phyloP scores from a whole-genome alignment of 2,888 invertebrate genomes.

The Octodonta nipae region DNA sequence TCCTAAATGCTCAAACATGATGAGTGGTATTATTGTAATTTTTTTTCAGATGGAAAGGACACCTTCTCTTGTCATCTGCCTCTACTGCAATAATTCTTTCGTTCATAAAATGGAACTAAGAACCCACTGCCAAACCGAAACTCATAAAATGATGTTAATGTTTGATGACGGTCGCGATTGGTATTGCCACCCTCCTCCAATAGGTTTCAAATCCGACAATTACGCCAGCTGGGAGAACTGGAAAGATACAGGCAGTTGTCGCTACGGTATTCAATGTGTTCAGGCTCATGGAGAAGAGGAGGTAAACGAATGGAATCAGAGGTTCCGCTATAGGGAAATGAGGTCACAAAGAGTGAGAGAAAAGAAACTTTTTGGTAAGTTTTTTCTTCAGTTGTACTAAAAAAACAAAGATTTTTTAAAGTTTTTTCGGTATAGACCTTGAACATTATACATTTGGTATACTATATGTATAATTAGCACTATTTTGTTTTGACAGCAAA shows the following conservation, averaged over 20 bases:
- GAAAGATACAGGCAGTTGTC: constrained; percentile 43
- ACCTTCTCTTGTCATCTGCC: constrained; percentile 33
- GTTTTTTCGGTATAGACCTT: too few species aligned
- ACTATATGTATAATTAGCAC: too few species aligned
- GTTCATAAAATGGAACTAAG: constrained; percentile 41
- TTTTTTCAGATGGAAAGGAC: too few species aligned
- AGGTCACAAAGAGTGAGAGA: constrained; percentile 50
- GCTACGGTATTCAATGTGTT: constrained; percentile 57
- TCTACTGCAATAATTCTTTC: constrained; percentile 46
- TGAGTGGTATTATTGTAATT: too few species aligned
- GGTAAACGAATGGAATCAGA: constrained; percentile 57
- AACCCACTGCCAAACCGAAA: constrained; percentile 47
- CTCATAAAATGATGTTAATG: constrained; percentile 47
- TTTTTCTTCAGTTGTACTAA: too few species aligned
- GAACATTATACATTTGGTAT: too few species aligned
- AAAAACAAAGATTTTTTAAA: too few species aligned
- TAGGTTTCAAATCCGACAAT: constrained; percentile 51
- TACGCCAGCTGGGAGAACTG: constrained; percentile 51
- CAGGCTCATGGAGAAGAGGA: constrained; percentile 62
- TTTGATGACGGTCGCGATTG: constrained; percentile 57
- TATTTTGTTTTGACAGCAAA: too few species aligned
- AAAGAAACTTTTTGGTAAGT: constrained; percentile 50
- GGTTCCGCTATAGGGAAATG: constrained; percentile 54
- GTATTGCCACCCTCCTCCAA: constrained; percentile 55
- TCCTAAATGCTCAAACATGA: too few species aligned